phyloP scores from a whole-genome alignment of 2,888 invertebrate species.

The Aporophyla nigra region DNA sequence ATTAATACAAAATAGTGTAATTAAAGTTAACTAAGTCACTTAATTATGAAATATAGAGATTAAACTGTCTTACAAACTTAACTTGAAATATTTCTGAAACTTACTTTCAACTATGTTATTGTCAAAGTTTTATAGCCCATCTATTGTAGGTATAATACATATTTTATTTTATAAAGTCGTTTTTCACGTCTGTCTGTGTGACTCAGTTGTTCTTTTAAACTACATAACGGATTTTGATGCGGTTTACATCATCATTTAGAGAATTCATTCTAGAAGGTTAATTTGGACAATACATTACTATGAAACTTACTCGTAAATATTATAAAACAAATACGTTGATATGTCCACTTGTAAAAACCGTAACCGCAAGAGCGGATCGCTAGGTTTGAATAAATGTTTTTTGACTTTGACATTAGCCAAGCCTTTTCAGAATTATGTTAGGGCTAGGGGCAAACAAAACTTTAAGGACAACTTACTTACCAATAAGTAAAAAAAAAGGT shows the following conservation, averaged over 20 bases:
- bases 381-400: neutral
- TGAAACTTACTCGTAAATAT: too few relatives aligned
- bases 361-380: neutral
- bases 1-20: neutral
- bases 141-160: neutral
- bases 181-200: neutral
- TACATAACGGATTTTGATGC: neutral
- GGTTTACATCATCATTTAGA: neutral
- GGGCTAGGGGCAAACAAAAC: neutral
- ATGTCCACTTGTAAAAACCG: neutral
- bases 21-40: neutral
- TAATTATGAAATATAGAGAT: conserved; percentile 7
- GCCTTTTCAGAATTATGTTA: neutral
- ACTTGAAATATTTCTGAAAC: conserved; percentile 14
- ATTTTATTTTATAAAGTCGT: neutral
- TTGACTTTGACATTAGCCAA: neutral
- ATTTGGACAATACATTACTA: neutral
- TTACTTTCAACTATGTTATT: conserved; percentile 11
- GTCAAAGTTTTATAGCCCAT: neutral
- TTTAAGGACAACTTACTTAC: neutral
- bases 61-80: conserved; percentile 8
- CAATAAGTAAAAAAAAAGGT: neutral
- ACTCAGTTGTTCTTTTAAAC: neutral
- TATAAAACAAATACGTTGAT: neutral
- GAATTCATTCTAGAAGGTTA: neutral